Conservation (phyloP, 2,888 invertebrate species). For the Orgyia antiqua region DNA sequence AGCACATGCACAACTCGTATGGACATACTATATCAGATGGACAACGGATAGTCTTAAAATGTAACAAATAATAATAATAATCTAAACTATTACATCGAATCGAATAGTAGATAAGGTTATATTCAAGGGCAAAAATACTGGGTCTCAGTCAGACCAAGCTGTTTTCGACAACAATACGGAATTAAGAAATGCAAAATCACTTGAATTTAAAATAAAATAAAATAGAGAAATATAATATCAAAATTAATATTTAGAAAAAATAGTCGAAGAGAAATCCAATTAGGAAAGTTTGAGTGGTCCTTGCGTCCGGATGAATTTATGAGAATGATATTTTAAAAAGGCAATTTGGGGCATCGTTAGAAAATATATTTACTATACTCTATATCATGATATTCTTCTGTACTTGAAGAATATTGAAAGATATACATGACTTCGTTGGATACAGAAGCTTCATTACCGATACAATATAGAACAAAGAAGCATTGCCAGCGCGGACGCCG, state of each 20-base stretch:
- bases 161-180: slow-evolving; percentile 43
- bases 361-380: slow-evolving; percentile 9
- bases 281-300: slow-evolving; percentile 89
- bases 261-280: slow-evolving; percentile 44
- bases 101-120: slow-evolving; percentile 60
- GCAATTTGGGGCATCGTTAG: slow-evolving; percentile 22
- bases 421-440: slow-evolving; percentile 37
- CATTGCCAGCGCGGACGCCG: slow-evolving; percentile 47
- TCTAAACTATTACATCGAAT: slow-evolving; percentile 72
- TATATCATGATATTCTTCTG: slow-evolving; percentile 10
- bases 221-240: slow-evolving; percentile 35
- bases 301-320: slow-evolving; percentile 75
- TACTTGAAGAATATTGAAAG: slow-evolving; percentile 15
- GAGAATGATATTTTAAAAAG: slow-evolving; percentile 25
- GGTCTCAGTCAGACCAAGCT: slow-evolving; percentile 54
- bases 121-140: slow-evolving; percentile 51
- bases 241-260: slow-evolving; percentile 36
- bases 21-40: slow-evolving; percentile 49
- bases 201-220: slow-evolving; percentile 39
- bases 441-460: slow-evolving; percentile 56
- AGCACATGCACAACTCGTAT: slow-evolving; percentile 64
- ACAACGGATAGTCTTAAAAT: slow-evolving; percentile 58
- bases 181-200: slow-evolving; percentile 48
- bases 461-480: slow-evolving; percentile 64
- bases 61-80: slow-evolving; percentile 35